Evolutionary conservation across 2,113 vertebrate species (phyloP), one percentile per base, ranked within the genome.

Genomic region (Chaetops frenatus): DNA sequence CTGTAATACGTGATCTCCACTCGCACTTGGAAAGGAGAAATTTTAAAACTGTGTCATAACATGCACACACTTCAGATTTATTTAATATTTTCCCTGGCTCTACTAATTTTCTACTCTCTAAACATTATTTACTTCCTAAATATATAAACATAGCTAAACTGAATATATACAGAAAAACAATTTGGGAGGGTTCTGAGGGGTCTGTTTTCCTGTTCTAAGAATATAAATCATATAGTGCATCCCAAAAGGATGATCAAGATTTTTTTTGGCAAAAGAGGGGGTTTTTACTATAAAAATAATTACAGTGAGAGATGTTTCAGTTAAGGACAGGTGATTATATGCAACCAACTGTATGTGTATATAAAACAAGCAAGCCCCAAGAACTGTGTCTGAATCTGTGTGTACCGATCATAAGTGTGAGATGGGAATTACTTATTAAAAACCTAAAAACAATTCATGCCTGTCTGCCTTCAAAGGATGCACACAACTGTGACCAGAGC

Each of bases 261-360:
- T 42, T 54, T 11, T 11, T 80, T 28, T 50, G 7, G 1, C 11
- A 36, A 62, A 58, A 36, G 1, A 15, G 4, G 4, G 1, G 0
- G 24, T 40, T 66, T 44, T 58, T n/a, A 50, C 15, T 12, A 2
- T 42, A 51, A 35, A 87, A 87, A 33, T 56, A 72, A 56, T 79
- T 76, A 56, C 16, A 60, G 7, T 19, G 36, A 69, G 45, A 80
- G 4, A 51, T 27, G 15, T 56, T 31, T 4, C 35, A 31, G 7
- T 61, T 83, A 61, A 81, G 51, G 45, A 72, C 17, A 72, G 20
- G 15, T 45, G 36, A 17, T 20, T 50, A 22, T 6, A 56, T 1
- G 5, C 33, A 81, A 42, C 7, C 7, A 31, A 18, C 22, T 50
- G 9, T 35, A 62, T 18, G 13, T 50, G 20, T 45, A 27, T 28